These are phyloP conservation scores for Marisa cornuarietis DNA, from an alignment of 1,140 invertebrate genomes.

Conservation along the genomic window DNA sequence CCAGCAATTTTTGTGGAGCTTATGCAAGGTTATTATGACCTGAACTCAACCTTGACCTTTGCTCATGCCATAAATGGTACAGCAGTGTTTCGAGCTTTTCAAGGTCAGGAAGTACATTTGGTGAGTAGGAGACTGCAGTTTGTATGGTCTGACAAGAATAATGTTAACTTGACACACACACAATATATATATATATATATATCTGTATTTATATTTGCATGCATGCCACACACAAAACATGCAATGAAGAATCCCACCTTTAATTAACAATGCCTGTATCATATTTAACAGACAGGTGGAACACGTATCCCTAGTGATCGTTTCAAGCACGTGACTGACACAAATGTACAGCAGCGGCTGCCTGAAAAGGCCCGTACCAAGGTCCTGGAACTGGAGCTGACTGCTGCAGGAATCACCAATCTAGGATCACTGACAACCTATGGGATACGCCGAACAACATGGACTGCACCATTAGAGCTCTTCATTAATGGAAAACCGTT, in stretches of 20 bases:
- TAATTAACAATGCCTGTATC: neutral
- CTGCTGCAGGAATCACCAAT: slow-evolving; percentile 34
- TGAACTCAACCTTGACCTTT: slow-evolving; percentile 27
- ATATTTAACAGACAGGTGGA: slow-evolving; percentile 35
- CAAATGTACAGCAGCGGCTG: slow-evolving; percentile 21
- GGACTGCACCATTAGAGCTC: slow-evolving; percentile 36
- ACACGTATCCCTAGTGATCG: slow-evolving; percentile 21
- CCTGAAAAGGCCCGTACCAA: slow-evolving; percentile 16
- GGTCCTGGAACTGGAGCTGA: slow-evolving; percentile 32
- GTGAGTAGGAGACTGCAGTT: slow-evolving; percentile 15
- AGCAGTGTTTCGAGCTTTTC: slow-evolving; percentile 28
- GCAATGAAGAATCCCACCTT: neutral
- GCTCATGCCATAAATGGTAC: neutral
- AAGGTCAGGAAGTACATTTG: slow-evolving; percentile 38
- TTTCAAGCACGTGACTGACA: slow-evolving; percentile 33
- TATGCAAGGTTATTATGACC: slow-evolving; percentile 38
- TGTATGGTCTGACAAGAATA: neutral
- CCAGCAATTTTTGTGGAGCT: slow-evolving; percentile 33
- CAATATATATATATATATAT: neutral
- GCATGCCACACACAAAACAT: neutral
- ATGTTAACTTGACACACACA: neutral
- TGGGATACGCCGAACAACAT: slow-evolving; percentile 20
- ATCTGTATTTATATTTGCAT: no score
- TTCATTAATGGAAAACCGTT: slow-evolving; percentile 42
- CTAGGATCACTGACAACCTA: slow-evolving; percentile 26